A percentile compares a stretch with the other conserved stretches of the same genome.
Conservation (phyloP, 1,140 invertebrate species). For the Sitodiplosis mosellana region DNA sequence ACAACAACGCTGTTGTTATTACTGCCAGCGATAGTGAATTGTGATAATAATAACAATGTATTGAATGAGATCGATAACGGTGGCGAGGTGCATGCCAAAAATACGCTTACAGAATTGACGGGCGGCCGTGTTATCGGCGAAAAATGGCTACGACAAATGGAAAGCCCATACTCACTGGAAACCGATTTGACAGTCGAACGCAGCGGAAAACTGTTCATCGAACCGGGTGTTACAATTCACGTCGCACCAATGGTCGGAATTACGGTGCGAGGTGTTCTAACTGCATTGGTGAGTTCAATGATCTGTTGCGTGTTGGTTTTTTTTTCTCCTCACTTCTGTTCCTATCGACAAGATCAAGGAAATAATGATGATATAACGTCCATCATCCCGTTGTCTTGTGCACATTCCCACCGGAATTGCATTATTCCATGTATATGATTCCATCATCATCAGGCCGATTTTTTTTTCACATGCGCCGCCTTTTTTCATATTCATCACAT, state of each 20-base stretch:
- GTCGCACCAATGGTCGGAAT: slow-evolving; percentile 82
- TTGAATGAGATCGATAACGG: not conserved
- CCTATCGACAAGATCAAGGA: not conserved
- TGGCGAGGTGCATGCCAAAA: not conserved
- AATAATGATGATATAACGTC: not conserved
- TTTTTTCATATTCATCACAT: too few relatives aligned
- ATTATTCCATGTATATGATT: not conserved
- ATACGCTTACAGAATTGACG: not conserved
- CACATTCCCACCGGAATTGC: not conserved
- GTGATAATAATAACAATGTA: not conserved
- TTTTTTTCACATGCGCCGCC: not conserved
- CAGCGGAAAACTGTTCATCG: slow-evolving; percentile 55
- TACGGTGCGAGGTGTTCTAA: slow-evolving; percentile 69
- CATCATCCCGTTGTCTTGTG: not conserved
- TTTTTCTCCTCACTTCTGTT: not conserved
- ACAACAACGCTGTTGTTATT: too few relatives aligned
- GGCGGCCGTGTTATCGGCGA: slow-evolving; percentile 30
- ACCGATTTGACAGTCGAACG: slow-evolving; percentile 64
- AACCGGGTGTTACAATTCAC: slow-evolving; percentile 66
- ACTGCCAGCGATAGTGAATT: too few relatives aligned
- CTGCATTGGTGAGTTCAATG: slow-evolving; percentile 60
- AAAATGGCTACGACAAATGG: slow-evolving; percentile 27
- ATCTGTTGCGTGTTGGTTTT: not conserved
- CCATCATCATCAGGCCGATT: not conserved
- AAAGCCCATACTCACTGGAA: slow-evolving; percentile 58